A percentile compares a stretch with the other conserved stretches of the same genome.
Evolutionary conservation across 2,888 invertebrate genomes (phyloP).

Genomic region (Pandemis corylana): DNA sequence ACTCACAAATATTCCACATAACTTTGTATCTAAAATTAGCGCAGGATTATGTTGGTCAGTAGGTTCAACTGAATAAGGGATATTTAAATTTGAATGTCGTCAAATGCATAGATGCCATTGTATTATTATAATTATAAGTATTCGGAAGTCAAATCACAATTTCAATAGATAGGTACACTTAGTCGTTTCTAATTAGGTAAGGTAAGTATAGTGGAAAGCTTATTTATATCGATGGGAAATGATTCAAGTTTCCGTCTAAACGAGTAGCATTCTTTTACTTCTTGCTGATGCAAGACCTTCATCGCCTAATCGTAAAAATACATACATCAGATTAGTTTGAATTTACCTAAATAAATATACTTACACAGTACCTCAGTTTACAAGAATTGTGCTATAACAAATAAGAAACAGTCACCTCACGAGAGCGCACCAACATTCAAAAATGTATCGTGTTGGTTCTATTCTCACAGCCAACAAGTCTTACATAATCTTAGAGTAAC

Average conservation of each 20-base stretch:
- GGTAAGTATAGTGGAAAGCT: neutral
- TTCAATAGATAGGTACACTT: too few relatives aligned
- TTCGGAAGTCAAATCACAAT: too few relatives aligned
- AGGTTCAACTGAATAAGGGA: neutral
- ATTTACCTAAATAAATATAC: neutral
- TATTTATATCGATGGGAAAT: conserved; percentile 5
- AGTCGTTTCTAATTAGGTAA: too few relatives aligned
- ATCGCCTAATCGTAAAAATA: neutral
- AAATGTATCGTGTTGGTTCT: conserved; percentile 50
- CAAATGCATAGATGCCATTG: too few relatives aligned
- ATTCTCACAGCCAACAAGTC: conserved; percentile 65
- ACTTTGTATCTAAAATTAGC: neutral
- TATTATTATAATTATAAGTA: too few relatives aligned
- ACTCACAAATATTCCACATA: neutral
- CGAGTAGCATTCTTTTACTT: neutral
- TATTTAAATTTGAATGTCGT: neutral
- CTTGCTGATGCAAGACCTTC: neutral
- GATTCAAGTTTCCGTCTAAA: neutral
- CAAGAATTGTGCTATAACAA: conserved; percentile 19
- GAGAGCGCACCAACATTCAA: conserved; percentile 45
- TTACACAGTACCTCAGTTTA: neutral
- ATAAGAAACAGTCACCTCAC: conserved; percentile 10
- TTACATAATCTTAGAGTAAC: conserved; percentile 41
- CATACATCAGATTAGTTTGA: neutral
- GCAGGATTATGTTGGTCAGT: conserved; percentile 3